Conservation (phyloP, 2,888 invertebrate genomes). For the Teleiodes luculella region DNA sequence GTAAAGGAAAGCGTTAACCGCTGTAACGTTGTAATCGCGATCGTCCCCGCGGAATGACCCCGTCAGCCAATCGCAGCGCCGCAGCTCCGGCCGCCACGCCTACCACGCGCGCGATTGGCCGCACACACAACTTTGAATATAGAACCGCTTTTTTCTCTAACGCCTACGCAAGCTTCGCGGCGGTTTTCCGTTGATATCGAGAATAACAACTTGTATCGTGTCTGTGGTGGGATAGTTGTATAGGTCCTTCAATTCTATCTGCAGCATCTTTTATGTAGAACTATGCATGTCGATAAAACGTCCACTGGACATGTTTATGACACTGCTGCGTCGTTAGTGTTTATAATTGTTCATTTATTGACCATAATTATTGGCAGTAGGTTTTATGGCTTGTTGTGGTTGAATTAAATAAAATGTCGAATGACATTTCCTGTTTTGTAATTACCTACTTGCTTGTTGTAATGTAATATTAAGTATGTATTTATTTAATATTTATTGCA, state of each 20-base stretch:
- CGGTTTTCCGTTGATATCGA: constrained; percentile 29
- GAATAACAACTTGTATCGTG: background rate
- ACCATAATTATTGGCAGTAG: background rate
- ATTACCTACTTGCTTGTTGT: no score
- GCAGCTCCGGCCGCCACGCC: constrained; percentile 53
- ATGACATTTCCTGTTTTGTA: no score
- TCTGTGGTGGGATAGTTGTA: background rate
- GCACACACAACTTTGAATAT: constrained; percentile 69
- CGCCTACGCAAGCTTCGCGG: constrained; percentile 69
- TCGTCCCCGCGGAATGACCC: constrained; percentile 44
- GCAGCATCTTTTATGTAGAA: background rate
- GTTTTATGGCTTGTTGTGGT: background rate
- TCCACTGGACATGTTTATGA: background rate
- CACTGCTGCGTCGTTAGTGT: background rate
- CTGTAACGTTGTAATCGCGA: constrained; percentile 66
- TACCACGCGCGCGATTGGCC: constrained; percentile 67
- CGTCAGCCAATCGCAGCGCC: constrained; percentile 56
- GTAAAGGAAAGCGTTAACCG: constrained; percentile 28
- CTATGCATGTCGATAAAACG: background rate
- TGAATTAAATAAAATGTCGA: no score
- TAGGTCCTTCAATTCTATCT: background rate
- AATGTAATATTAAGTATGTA: no score
- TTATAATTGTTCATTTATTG: constrained; percentile 2
- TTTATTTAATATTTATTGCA: no score
- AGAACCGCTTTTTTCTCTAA: constrained; percentile 75